A percentile compares a stretch with the other conserved stretches of the same genome.
These are phyloP conservation scores for Cartodere bifasciata DNA, from an alignment of 2,888 invertebrate species.

Conservation along the genomic window DNA sequence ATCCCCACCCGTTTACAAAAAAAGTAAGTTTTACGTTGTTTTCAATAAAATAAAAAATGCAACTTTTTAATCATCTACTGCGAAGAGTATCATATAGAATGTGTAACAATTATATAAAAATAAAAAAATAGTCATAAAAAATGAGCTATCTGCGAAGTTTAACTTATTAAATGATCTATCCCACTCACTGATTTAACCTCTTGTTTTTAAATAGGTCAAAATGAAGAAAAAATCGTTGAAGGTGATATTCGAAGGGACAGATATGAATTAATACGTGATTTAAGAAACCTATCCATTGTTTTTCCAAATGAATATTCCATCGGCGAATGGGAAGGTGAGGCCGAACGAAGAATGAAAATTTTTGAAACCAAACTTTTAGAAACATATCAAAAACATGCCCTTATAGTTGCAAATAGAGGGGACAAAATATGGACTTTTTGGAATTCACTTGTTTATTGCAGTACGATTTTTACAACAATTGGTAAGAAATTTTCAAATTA, in stretches of 20 bases:
- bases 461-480: conserved; percentile 81
- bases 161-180: not conserved
- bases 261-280: conserved; percentile 23
- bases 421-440: conserved; percentile 65
- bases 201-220: conserved; percentile 6
- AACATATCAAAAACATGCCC: conserved; percentile 21
- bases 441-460: conserved; percentile 78
- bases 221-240: conserved; percentile 25
- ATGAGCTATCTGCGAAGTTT: not conserved
- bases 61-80: no score
- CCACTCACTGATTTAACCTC: not conserved
- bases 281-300: conserved; percentile 23
- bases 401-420: conserved; percentile 29
- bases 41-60: no score
- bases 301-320: conserved; percentile 24
- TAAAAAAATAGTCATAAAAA: no score
- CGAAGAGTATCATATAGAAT: not conserved
- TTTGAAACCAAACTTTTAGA: conserved; percentile 41
- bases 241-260: conserved; percentile 25
- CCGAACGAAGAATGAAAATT: conserved; percentile 35
- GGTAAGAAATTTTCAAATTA: conserved; percentile 49
- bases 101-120: no score
- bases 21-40: no score
- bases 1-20: no score
- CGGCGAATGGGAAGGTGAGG: conserved; percentile 39